phyloP scores from a whole-genome alignment of 2,113 vertebrate species.

The Malurus alboscapulatus region DNA sequence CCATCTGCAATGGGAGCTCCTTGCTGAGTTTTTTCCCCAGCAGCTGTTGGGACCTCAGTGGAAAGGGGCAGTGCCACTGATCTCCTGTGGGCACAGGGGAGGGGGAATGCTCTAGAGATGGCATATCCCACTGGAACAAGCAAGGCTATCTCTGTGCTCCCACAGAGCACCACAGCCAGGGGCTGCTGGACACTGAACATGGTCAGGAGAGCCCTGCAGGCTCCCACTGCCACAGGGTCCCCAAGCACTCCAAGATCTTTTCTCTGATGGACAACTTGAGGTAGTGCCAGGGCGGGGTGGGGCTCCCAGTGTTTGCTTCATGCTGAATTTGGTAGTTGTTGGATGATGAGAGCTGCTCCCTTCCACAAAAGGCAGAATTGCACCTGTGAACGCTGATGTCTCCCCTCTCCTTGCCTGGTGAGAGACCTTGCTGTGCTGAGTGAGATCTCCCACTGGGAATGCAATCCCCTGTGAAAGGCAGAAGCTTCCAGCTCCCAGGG shows the following conservation, averaged over 20 bases:
- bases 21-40: background rate
- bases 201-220: background rate
- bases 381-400: background rate
- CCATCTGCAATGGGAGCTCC: background rate
- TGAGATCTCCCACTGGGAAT: background rate
- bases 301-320: background rate
- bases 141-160: background rate
- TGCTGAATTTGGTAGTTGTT: background rate
- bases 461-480: background rate
- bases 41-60: background rate
- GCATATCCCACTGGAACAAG: background rate
- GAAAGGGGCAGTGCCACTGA: background rate
- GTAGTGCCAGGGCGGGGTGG: background rate
- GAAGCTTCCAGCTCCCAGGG: background rate
- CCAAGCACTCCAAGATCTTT: background rate
- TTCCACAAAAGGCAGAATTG: background rate
- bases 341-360: background rate
- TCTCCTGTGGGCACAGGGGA: background rate
- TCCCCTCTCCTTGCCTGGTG: background rate
- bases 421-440: background rate
- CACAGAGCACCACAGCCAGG: background rate
- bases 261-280: background rate
- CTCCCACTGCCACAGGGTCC: background rate
- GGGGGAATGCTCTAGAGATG: background rate
- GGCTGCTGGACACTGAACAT: background rate